Evolutionary conservation across 2,888 invertebrate genomes (phyloP).

Genomic region (Cinara cedri): DNA sequence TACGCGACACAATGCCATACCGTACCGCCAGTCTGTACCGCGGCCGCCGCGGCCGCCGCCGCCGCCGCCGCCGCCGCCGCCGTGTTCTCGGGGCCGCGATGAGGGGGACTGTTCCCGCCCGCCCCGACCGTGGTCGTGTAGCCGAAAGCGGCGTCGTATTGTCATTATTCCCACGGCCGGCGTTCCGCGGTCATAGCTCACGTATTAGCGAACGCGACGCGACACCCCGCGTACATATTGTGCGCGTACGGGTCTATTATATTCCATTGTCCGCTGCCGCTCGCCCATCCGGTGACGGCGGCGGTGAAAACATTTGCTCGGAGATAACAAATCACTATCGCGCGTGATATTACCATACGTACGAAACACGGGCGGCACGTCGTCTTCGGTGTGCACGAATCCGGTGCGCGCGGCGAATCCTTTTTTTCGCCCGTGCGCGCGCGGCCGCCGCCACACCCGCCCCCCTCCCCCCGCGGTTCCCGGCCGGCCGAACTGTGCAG

Average conservation of each 20-base stretch:
- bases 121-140: not conserved
- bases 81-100: too few relatives aligned
- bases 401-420: not conserved
- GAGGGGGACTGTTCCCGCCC: not conserved
- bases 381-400: not conserved
- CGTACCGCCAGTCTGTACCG: too few relatives aligned
- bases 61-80: too few relatives aligned
- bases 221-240: not conserved
- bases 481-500: too few relatives aligned
- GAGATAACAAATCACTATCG: constrained; percentile 37
- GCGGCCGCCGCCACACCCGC: too few relatives aligned
- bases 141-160: not conserved
- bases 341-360: not conserved
- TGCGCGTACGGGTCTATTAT: not conserved
- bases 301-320: not conserved
- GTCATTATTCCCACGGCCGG: constrained; percentile 33
- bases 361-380: not conserved
- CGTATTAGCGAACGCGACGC: constrained; percentile 27
- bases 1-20: too few relatives aligned
- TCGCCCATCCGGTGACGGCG: not conserved
- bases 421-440: too few relatives aligned
- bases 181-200: constrained; percentile 15
- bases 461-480: too few relatives aligned
- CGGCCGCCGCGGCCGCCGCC: too few relatives aligned
- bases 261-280: too few relatives aligned